phyloP scores from a whole-genome alignment of 2,888 invertebrate species.

The Caenorhabditis sp. region DNA sequence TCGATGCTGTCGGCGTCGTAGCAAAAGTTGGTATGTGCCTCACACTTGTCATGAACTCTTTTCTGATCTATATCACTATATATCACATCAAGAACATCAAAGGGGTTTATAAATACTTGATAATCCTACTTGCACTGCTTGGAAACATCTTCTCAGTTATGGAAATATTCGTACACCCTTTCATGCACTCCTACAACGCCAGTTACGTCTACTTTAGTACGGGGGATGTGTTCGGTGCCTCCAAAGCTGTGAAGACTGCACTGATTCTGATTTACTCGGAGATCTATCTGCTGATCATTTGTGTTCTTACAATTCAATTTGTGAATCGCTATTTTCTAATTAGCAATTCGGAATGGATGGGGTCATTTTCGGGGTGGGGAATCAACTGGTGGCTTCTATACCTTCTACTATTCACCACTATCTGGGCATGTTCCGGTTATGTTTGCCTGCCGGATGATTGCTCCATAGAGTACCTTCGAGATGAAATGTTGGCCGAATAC shows the following conservation, averaged over 20 bases:
- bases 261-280: background rate
- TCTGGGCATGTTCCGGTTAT: background rate
- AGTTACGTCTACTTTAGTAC: background rate
- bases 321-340: background rate
- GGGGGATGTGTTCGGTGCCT: background rate
- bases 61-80: background rate
- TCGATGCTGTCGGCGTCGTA: background rate
- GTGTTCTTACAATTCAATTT: background rate
- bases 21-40: background rate
- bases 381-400: background rate
- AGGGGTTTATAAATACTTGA: background rate
- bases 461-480: background rate
- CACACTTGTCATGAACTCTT: background rate
- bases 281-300: background rate
- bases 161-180: background rate
- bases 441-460: background rate
- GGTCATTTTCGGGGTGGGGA: background rate
- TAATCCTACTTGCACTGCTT: background rate
- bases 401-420: no score
- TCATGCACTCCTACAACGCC: slow-evolving; percentile 17
- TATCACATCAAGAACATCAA: slow-evolving; percentile 1
- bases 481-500: background rate
- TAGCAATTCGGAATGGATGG: background rate
- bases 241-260: background rate
- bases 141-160: background rate